These are phyloP conservation scores for Macrophya annulata DNA, from an alignment of 2,888 invertebrate species.

Conservation along the genomic window DNA sequence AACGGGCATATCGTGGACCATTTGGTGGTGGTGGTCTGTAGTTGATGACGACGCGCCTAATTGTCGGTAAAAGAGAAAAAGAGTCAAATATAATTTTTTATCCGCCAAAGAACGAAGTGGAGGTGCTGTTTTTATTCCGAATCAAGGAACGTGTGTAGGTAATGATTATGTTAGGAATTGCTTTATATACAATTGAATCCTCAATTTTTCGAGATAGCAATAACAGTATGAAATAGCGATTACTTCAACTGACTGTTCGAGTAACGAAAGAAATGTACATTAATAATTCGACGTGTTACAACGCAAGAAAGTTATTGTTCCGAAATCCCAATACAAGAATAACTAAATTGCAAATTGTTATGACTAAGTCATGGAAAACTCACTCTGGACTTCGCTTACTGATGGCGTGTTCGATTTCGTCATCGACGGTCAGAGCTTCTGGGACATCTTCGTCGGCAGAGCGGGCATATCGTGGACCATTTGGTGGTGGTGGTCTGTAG, in stretches of 20 bases:
- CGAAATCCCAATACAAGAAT: not conserved
- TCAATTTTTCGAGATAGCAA: too few relatives aligned
- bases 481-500: constrained; percentile 40
- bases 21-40: constrained; percentile 44
- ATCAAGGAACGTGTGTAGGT: not conserved
- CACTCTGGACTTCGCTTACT: constrained; percentile 42
- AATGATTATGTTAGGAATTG: not conserved
- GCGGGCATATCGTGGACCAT: constrained; percentile 50
- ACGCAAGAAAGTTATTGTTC: not conserved
- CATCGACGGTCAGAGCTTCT: not conserved
- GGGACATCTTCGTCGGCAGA: not conserved
- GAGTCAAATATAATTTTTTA: not conserved
- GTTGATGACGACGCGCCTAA: constrained; percentile 47
- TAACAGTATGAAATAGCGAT: too few relatives aligned
- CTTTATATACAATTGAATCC: not conserved
- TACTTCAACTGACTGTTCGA: too few relatives aligned
- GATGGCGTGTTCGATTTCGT: not conserved
- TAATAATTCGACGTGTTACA: not conserved
- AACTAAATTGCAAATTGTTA: not conserved
- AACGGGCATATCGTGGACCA: constrained; percentile 49
- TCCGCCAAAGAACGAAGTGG: not conserved
- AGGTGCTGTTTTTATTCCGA: not conserved
- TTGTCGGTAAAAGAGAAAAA: not conserved
- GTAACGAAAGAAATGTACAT: not conserved
- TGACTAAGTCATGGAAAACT: not conserved